Evolutionary conservation across 2,797 vertebrate species (phyloP).

Genomic region (Moxostoma hubbsi): DNA sequence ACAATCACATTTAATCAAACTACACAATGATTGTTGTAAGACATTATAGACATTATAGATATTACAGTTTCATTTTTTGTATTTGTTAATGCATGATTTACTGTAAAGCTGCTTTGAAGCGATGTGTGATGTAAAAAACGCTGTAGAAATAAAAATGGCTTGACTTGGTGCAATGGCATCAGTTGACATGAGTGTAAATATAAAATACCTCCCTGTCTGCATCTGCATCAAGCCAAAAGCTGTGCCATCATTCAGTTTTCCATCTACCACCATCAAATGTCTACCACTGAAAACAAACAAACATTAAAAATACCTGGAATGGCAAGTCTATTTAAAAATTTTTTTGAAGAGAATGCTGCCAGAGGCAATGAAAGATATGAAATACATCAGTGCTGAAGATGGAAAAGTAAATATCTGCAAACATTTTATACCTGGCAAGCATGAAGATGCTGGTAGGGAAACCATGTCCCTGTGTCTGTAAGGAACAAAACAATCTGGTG

Average conservation of each 20-base stretch:
- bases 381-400: conserved; percentile 30
- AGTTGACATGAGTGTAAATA: conserved; percentile 24
- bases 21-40: too few relatives aligned
- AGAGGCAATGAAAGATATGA: conserved; percentile 27
- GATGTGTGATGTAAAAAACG: too few relatives aligned
- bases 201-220: conserved; percentile 15
- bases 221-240: background rate
- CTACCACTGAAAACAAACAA: conserved; percentile 24
- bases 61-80: too few relatives aligned
- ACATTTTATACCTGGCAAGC: conserved; percentile 35
- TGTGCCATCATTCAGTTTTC: background rate
- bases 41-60: too few relatives aligned
- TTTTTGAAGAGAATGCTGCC: conserved; percentile 30
- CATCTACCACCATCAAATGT: background rate
- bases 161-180: background rate
- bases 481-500: conserved; percentile 6
- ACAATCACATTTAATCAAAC: too few relatives aligned
- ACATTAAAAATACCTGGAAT: conserved; percentile 15
- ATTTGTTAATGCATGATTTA: too few relatives aligned
- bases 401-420: conserved; percentile 46
- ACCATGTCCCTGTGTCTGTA: conserved; percentile 23
- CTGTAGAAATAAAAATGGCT: too few relatives aligned
- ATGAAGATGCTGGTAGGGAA: background rate
- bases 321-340: conserved; percentile 36
- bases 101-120: too few relatives aligned